These are phyloP conservation scores for Sinocyclocheilus anshuiensis DNA, from an alignment of 2,113 vertebrate genomes.

Conservation along the genomic window DNA sequence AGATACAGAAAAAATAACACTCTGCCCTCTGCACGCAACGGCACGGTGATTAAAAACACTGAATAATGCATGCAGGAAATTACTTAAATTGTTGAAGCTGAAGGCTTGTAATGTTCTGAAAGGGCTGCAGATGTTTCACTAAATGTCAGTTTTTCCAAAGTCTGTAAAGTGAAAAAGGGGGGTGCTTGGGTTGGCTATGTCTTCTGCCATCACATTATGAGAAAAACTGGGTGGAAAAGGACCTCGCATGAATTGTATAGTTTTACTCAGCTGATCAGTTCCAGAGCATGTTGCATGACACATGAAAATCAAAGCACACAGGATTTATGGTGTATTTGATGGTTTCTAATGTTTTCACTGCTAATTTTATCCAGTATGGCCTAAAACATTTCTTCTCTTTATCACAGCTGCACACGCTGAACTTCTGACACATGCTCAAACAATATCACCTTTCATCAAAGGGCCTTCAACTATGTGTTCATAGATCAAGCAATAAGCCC, in stretches of 20 bases:
- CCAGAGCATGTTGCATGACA: conserved; percentile 10
- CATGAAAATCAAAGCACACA: not conserved
- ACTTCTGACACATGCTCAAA: not conserved
- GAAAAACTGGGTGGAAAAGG: not conserved
- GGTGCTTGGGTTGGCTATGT: conserved; percentile 5
- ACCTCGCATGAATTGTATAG: not conserved
- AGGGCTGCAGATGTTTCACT: conserved; percentile 31
- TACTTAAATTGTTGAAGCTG: not conserved
- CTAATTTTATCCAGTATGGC: not conserved
- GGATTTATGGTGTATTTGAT: not conserved
- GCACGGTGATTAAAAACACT: not conserved
- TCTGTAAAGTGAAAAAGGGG: conserved; percentile 8
- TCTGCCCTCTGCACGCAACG: not conserved
- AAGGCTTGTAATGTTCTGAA: conserved; percentile 12
- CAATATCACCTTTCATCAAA: not conserved
- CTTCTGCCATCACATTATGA: conserved; percentile 31
- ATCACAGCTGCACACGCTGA: not conserved
- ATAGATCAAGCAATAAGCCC: too few species aligned
- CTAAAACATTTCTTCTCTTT: not conserved
- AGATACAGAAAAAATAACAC: too few species aligned
- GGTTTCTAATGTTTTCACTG: not conserved
- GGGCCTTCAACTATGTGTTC: not conserved
- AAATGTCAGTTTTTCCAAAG: conserved; percentile 45
- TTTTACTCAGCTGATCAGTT: not conserved
- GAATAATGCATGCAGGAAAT: not conserved